Evolutionary conservation across 2,113 vertebrate genomes (phyloP), one percentile per base, ranked within the genome.

Genomic region (Nerophis ophidion): DNA sequence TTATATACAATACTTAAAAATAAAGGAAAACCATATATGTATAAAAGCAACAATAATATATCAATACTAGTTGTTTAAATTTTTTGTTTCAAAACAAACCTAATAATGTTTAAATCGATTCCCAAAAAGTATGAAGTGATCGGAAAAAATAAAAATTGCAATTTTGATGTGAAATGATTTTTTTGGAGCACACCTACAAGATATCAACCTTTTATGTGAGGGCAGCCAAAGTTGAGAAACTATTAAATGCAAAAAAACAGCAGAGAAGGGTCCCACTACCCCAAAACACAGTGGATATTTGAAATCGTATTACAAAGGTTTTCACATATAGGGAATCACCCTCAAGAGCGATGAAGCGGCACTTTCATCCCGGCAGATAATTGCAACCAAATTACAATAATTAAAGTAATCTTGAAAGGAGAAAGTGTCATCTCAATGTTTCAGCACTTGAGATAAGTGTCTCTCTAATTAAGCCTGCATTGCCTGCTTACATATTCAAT

Each of bases 381-480:
- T 97, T 96, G 94, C 91, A 87, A 93, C 89, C 89, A 92, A 97
- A 96, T 97, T 94, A 94, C 92, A 97, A 94, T 98, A 98, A 97
- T 97, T 97, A 97, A 96, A 95, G 92, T 93, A 95, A 95, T 94
- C 92, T 92, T 93, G 92, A 94, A 93, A 93, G 93, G 94, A 93
- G 91, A 92, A 91, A 93, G 91, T 93, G 91, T 97, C 94, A 94
- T 96, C 91, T 95, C 95, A 93, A 95, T 95, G 93, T 94, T 93
- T 91, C 87, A 87, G 84, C 90, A 90, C 91, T 93, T 93, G 92
- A 90, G 85, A 92, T 91, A 93, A 91, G 90, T 91, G 93, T 91
- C 90, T 91, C 90, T 91, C 92, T 95, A 95, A 96, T 97, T 93
- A 93, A 73, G 91, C 88, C 89, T 76, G 92, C 92, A 97, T 93